Base-by-base conservation (phyloP, 2,797 vertebrate genomes). In the Anableps anableps region DNA sequence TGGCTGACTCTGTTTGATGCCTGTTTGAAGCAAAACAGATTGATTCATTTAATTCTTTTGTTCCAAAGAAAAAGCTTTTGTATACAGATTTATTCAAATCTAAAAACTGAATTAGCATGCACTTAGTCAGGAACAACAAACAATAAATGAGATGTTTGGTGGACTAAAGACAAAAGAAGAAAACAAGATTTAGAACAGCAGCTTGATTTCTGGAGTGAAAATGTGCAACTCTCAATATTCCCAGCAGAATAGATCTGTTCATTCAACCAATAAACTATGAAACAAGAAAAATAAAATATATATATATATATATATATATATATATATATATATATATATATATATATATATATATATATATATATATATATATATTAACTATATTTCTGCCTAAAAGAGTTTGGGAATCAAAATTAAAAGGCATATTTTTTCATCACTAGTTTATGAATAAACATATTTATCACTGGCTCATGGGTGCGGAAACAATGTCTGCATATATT, bases 1-100 rank as follows among this genome's bases (percentile, higher is more conserved):
- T 96, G 95, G 95, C 93, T 96, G 53, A 92, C 91, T 86, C 95
- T 95, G 77, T 95, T 95, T 2, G 95, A 95, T 43, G 93, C 92
- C 91, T 97, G 94, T n/a, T n/a, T 74, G 94, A 66, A 77, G 23
- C 50, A 1, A 53, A 38, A 70, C 53, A 77, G 10, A 83, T 72
- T 4, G 10, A 2, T 19, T 29, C 9, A 34, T 68, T 47, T 2
- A n/a, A 38, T 77, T 77, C 0, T 17, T 75, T 75, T 81, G 45
- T 75, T 68, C 47, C 13, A 41, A 55, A 16, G 13, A 5, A 17
- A 80, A 23, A 53, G 7, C 51, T 64, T 3, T 7, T 43, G 14
- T 64, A 31, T 53, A 16, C 51, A 48, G 6, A n/a, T 55, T 78
- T 34, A 72, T 62, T 34, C 10, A 1, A 80, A 75, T 16, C 6